A percentile compares a stretch with the other conserved stretches of the same genome.
Evolutionary conservation across 1,140 invertebrate species (phyloP).

Genomic region (Aphis craccivora): DNA sequence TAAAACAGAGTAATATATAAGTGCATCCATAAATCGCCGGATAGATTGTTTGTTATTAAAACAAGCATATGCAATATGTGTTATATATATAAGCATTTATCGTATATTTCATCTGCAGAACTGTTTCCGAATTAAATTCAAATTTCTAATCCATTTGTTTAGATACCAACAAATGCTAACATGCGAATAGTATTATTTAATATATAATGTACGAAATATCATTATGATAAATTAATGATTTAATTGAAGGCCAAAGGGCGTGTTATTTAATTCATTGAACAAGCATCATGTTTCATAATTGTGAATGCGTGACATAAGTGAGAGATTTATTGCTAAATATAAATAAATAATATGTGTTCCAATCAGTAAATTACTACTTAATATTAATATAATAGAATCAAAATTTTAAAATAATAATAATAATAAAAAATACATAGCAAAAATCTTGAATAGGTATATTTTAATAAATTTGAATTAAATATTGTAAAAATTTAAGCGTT

Average conservation of each 20-base stretch:
- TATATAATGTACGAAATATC: neutral
- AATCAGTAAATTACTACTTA: neutral
- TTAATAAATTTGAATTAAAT: neutral
- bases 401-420: neutral
- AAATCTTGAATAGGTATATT: neutral
- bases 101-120: neutral
- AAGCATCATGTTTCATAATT: neutral
- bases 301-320: neutral
- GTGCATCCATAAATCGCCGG: neutral
- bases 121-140: conserved; percentile 20
- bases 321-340: neutral
- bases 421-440: neutral
- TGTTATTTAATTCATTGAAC: neutral
- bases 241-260: neutral
- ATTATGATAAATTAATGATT: neutral
- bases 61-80: neutral
- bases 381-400: neutral
- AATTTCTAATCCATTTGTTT: conserved; percentile 16
- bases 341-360: neutral
- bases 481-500: neutral
- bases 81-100: neutral
- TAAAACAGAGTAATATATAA: neutral
- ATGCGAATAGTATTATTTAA: neutral
- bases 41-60: neutral
- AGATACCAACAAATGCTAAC: neutral